phyloP scores from a whole-genome alignment of 1,140 invertebrate species.

The Penaeus vannamei region DNA sequence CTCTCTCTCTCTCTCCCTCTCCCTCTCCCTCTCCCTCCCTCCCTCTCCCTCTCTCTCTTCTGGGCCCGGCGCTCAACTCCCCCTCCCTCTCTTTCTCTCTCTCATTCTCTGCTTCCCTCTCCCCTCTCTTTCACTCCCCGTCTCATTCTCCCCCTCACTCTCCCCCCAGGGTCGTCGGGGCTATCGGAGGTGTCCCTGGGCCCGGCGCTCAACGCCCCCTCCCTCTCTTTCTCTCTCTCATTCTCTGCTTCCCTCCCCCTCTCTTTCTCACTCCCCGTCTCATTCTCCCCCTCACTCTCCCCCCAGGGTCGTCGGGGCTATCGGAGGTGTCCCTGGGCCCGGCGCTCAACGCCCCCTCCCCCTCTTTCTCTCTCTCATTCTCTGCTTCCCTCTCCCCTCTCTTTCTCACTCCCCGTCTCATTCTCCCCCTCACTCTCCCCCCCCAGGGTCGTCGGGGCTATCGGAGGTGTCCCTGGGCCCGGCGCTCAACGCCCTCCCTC shows the following conservation, averaged over 20 bases:
- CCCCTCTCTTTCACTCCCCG: not conserved
- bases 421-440: conserved; percentile 3
- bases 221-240: too few relatives aligned
- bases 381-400: not conserved
- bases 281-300: not conserved
- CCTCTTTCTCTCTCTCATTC: not conserved
- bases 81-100: not conserved
- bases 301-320: too few relatives aligned
- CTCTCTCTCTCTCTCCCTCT: not conserved
- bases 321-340: too few relatives aligned
- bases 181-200: conserved; percentile 55
- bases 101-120: not conserved
- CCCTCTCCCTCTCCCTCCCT: not conserved
- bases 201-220: not conserved
- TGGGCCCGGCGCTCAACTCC: too few relatives aligned
- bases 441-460: conserved; percentile 35
- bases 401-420: conserved; percentile 18
- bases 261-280: not conserved
- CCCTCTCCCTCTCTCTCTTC: not conserved
- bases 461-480: conserved; percentile 52
- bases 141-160: not conserved
- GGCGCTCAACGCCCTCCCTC: not conserved
- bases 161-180: conserved; percentile 24
- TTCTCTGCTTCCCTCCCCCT: too few relatives aligned
- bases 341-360: too few relatives aligned